Evolutionary conservation across 2,888 invertebrate genomes (phyloP).

Genomic region (Baronia brevicornis): DNA sequence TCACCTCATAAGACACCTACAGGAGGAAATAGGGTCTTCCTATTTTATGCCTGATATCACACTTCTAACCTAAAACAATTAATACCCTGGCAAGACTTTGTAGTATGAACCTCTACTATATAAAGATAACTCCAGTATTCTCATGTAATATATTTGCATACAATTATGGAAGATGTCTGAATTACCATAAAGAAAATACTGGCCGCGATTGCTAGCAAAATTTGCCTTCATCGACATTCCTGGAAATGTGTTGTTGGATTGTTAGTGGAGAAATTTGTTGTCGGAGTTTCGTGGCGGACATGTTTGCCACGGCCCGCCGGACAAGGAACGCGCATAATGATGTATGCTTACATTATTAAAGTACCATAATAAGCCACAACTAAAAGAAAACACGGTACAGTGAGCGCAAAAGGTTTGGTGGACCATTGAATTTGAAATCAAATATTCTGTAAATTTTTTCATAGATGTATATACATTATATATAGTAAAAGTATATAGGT

Average conservation of each 20-base stretch:
- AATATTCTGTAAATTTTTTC: too few species aligned
- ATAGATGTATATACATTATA: too few species aligned
- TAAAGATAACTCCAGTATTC: too few species aligned
- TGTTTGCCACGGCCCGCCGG: slow-evolving; percentile 43
- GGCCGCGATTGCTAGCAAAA: slow-evolving; percentile 22
- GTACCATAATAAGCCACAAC: slow-evolving; percentile 52
- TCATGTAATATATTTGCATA: slow-evolving; percentile 12
- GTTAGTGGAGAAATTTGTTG: slow-evolving; percentile 34
- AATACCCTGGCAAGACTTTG: too few species aligned
- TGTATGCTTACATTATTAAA: slow-evolving; percentile 57
- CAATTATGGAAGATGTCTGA: slow-evolving; percentile 8
- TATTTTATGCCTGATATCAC: too few species aligned
- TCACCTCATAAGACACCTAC: too few species aligned
- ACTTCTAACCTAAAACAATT: too few species aligned
- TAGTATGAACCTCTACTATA: too few species aligned
- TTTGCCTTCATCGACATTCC: slow-evolving; percentile 39
- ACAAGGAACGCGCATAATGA: slow-evolving; percentile 54
- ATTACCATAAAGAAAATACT: slow-evolving; percentile 47
- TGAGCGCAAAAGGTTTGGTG: slow-evolving; percentile 20
- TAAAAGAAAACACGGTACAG: slow-evolving; percentile 47
- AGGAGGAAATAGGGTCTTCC: too few species aligned
- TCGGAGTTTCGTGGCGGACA: slow-evolving; percentile 24
- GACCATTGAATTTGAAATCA: too few species aligned
- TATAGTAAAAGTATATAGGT: too few species aligned
- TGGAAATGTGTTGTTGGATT: slow-evolving; percentile 31